These are phyloP conservation scores for Geotrypetes seraphini DNA, from an alignment of 2,797 vertebrate genomes.

Conservation along the genomic window DNA sequence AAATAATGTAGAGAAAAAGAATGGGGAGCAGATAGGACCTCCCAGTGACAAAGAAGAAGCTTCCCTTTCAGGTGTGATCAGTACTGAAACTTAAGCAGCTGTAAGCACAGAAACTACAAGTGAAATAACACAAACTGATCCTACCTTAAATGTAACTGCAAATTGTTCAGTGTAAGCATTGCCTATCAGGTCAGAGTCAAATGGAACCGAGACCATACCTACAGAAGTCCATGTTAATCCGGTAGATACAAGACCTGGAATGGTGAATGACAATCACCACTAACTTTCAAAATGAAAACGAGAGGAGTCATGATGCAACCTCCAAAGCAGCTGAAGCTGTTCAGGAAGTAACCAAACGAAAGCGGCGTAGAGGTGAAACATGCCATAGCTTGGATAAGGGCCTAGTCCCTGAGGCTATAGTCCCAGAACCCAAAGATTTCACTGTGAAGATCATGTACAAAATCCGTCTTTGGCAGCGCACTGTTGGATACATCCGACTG, in stretches of 20 bases:
- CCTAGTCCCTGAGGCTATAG: no score
- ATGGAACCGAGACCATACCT: no score
- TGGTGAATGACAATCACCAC: conserved; percentile 11
- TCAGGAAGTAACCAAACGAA: conserved; percentile 40
- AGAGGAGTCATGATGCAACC: not conserved
- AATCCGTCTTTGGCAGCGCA: conserved; percentile 80
- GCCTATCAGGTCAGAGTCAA: no score
- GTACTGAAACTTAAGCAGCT: conserved; percentile 15
- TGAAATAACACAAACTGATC: conserved; percentile 7
- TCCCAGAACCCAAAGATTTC: not conserved
- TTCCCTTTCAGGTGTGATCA: no score
- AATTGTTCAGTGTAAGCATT: no score
- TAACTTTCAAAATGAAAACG: not conserved
- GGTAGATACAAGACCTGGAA: fast-evolving
- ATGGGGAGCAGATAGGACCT: not conserved
- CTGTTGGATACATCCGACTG: conserved; percentile 80
- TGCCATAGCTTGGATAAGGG: conserved; percentile 39
- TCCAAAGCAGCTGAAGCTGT: conserved; percentile 20
- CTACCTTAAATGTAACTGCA: no score
- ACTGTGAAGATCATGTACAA: conserved; percentile 64
- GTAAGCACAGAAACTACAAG: conserved; percentile 25
- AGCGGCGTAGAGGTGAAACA: conserved; percentile 47
- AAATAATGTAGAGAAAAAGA: conserved; percentile 27
- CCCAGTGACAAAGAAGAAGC: not conserved
- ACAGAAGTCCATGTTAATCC: no score